Base-by-base conservation (phyloP, 2,888 invertebrate genomes). In the Hydraecia micacea region DNA sequence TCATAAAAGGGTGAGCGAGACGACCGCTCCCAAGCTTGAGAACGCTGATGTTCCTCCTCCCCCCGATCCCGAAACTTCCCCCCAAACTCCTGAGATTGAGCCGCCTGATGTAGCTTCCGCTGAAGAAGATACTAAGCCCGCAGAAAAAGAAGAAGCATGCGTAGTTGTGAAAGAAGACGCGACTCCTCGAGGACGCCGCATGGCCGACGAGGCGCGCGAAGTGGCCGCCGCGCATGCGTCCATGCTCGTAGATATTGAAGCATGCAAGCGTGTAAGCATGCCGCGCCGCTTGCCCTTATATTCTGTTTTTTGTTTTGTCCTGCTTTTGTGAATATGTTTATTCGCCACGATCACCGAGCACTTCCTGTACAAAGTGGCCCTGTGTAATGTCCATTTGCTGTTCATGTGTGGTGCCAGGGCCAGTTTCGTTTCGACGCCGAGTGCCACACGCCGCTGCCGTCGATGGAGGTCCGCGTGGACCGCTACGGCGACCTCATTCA, bases 1-100 rank as follows among this genome's bases (percentile, higher is more conserved):
- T 97, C 99, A 99, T 97, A 99, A 99, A 98, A 98, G 99, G 99
- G 99, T 99, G 98, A 98, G 98, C 98, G 96, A 96, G 93, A 91
- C 90, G 89, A 90, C 91, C 92, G 95, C 95, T 93, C 95, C 93
- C 93, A 94, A 92, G 96, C 96, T 96, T 95, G 95, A 95, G 80
- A 91, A 91, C 87, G 92, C 93, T 86, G 93, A 93, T 76, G 86
- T 87, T 80, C 91, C 91, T 72, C 88, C 90, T 76, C 87, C 89
- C 77, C 91, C 91, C 77, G 91, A 91, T 88, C 90, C 91, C 73
- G 93, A 92, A 78, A 84, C 90, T 78, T 85, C 87, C 83, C 90
- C 92, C 84, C 90, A 89, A 86, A 88, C 86, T 87, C 92, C 92
- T 70, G 93, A 94, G 76, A 86, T 91, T 79, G 89, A 90, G 77